phyloP scores from a whole-genome alignment of 37 sponge, comb jelly and placozoan genomes.

The Crambe crambe region DNA sequence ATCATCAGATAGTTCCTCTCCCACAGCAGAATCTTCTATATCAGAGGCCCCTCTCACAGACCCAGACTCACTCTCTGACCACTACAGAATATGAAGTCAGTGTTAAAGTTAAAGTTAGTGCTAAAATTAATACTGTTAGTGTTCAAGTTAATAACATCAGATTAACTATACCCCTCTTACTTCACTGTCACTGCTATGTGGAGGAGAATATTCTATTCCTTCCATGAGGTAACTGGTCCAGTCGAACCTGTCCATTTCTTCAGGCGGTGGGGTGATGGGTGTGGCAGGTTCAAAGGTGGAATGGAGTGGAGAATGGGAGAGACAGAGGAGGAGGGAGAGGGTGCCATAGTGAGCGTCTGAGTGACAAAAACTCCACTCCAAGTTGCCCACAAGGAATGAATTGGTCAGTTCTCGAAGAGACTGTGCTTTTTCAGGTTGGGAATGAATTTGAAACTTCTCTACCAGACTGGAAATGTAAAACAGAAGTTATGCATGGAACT shows the following conservation, averaged over 20 bases:
- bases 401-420: conserved; percentile 32
- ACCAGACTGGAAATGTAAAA: conserved; percentile 22
- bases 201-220: conserved; percentile 43
- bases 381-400: conserved; percentile 11
- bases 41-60: not conserved
- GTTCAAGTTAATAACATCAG: not conserved
- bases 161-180: not conserved
- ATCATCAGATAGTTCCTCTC: conserved; percentile 4
- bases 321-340: conserved; percentile 47
- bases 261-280: not conserved
- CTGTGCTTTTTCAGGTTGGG: conserved; percentile 52
- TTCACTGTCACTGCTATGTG: conserved; percentile 7
- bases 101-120: too few relatives aligned
- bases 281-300: conserved; percentile 1
- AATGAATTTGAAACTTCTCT: conserved; percentile 56
- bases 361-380: conserved; percentile 29
- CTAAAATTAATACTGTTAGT: too few relatives aligned
- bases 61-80: conserved; percentile 14
- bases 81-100: too few relatives aligned
- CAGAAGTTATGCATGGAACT: not conserved
- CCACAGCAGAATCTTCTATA: conserved; percentile 26
- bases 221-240: conserved; percentile 69
- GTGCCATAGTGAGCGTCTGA: conserved; percentile 63
- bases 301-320: conserved; percentile 45
- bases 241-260: conserved; percentile 30